Percentiles rank a stretch among this genome's conserved stretches.
Conservation (phyloP, 1,140 invertebrate genomes). For the Heliothis virescens region DNA sequence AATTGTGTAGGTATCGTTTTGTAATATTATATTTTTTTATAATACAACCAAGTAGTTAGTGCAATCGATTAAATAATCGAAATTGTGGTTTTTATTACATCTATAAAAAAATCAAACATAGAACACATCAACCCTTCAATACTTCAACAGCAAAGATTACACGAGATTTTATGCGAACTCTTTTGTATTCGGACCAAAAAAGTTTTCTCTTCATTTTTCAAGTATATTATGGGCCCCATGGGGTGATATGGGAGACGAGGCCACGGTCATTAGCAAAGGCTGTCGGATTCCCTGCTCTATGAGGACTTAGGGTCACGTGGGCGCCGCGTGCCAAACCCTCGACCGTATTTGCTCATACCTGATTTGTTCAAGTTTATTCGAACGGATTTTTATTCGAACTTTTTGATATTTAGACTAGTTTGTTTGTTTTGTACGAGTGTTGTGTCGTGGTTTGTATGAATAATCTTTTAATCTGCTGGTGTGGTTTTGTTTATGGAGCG, state of each 20-base stretch:
- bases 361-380: constrained; percentile 63
- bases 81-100: too few species aligned
- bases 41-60: too few species aligned
- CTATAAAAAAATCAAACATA: not conserved
- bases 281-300: constrained; percentile 68
- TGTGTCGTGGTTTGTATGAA: not conserved
- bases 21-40: too few species aligned
- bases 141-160: not conserved
- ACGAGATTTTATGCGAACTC: not conserved
- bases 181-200: not conserved
- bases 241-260: constrained; percentile 43
- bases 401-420: constrained; percentile 17
- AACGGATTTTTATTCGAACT: constrained; percentile 23
- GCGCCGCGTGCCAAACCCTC: constrained; percentile 58
- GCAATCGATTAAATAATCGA: too few species aligned
- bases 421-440: constrained; percentile 6
- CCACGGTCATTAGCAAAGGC: constrained; percentile 72
- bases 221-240: constrained; percentile 29
- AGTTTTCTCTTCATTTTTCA: constrained; percentile 24
- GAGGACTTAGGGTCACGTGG: constrained; percentile 57
- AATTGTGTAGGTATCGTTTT: too few species aligned
- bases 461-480: constrained; percentile 10
- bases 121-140: not conserved
- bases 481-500: not conserved
- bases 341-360: constrained; percentile 72